Percentiles rank a stretch among this genome's conserved stretches.
Evolutionary conservation across 1,140 invertebrate species (phyloP).

Genomic region (Vollenhovia emeryi): DNA sequence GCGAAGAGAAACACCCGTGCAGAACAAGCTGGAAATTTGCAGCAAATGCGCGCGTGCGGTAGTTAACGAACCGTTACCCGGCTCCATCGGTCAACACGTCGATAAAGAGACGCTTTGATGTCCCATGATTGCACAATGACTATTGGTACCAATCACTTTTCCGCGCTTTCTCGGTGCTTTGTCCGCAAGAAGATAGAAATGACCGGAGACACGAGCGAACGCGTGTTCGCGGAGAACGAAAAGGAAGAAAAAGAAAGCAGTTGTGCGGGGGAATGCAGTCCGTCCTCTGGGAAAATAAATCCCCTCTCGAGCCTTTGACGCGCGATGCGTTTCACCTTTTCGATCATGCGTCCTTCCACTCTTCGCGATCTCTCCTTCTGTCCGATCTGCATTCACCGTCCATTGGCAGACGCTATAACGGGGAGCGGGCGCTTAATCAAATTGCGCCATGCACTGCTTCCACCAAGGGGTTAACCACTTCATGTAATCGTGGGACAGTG

Average conservation of each 20-base stretch:
- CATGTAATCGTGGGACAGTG: no score
- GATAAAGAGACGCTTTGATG: constrained; percentile 39
- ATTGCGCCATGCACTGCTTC: not conserved
- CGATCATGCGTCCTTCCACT: not conserved
- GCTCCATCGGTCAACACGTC: constrained; percentile 17
- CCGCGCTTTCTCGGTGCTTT: not conserved
- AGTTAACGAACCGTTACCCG: constrained; percentile 42
- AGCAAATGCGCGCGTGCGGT: not conserved
- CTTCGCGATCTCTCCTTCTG: not conserved
- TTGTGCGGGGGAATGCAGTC: not conserved
- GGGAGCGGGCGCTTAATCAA: not conserved
- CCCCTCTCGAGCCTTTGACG: not conserved
- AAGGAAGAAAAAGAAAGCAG: not conserved
- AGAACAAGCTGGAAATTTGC: constrained; percentile 35
- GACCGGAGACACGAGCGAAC: not conserved
- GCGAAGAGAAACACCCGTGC: not conserved
- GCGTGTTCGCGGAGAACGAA: not conserved
- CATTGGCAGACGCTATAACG: not conserved
- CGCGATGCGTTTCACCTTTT: not conserved
- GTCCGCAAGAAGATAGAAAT: constrained; percentile 21
- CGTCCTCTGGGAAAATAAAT: not conserved
- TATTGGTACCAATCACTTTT: constrained; percentile 27
- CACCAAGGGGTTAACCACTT: no score
- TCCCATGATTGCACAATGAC: constrained; percentile 40
- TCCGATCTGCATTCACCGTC: not conserved